Evolutionary conservation across 2,888 invertebrate species (phyloP), one percentile per base, ranked within the genome.

Genomic region (Eutolmus rufibarbis): DNA sequence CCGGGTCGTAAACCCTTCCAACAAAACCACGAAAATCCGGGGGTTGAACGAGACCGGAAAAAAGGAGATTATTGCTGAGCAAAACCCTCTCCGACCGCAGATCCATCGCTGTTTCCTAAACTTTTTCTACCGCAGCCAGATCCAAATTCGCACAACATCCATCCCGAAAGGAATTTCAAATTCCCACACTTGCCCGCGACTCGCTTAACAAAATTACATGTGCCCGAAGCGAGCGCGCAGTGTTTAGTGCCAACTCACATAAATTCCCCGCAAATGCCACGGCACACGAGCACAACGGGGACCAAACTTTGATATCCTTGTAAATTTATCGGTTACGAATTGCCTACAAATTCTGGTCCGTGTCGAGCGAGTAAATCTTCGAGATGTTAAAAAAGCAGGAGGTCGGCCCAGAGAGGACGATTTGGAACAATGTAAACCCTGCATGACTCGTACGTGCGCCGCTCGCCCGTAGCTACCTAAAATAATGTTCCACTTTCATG

Each of bases 271-370:
- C 66, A 66, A 66, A 66, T 66, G 28, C 66, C 66, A 66, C 66
- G 19, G 66, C 12, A 66, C 66, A 51, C 51, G 51, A 66, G 66
- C 19, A 66, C 66, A 66, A 19, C 9, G 66, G 66, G 28, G 66
- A 28, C 37, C 37, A 40, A 40, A 78, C 37, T 78, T 78, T 78
- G 78, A 78, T 78, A 78, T 78, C 78, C 78, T 40, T 78, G 78
- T 40, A 40, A 78, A 78, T 78, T 78, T 78, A 78, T 78, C 78
- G 78, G 78, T 78, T 78, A 78, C 78, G 78, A 78, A 78, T 78
- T 78, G 78, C 78, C 78, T 78, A 78, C 78, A 78, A 78, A 78
- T 78, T 40, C 43, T 43, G 40, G 78, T 43, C 19, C 78, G 23
- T 43, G 78, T 78, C 78, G 78, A 43, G 40, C 78, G 37, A 78